A percentile compares a stretch with the other conserved stretches of the same genome.
These are phyloP conservation scores for Agrypnia vestita DNA, from an alignment of 1,140 invertebrate genomes.

Conservation along the genomic window DNA sequence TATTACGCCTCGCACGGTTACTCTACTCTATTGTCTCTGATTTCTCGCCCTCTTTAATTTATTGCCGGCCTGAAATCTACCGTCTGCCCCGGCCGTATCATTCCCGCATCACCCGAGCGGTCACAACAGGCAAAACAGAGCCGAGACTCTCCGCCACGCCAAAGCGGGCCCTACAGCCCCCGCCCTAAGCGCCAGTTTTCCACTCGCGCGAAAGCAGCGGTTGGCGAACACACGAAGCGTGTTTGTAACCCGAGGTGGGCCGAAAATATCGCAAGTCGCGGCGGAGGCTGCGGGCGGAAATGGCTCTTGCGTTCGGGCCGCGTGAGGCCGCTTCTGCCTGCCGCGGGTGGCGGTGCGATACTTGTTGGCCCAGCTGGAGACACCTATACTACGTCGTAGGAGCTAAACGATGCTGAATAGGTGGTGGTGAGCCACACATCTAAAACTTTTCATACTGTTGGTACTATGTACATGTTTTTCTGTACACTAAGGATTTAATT, in stretches of 20 bases:
- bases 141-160: not conserved
- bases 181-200: constrained; percentile 20
- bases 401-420: constrained; percentile 20
- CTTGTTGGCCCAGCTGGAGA: constrained; percentile 7
- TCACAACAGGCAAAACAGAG: constrained; percentile 4
- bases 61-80: constrained; percentile 15
- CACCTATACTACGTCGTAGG: not conserved
- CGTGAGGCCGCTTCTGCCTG: not conserved
- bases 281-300: not conserved
- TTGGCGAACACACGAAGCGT: not conserved
- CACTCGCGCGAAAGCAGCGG: not conserved
- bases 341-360: not conserved
- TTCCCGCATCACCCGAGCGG: constrained; percentile 16
- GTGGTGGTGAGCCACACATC: not conserved
- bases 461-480: no score
- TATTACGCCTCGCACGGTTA: not conserved
- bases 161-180: not conserved
- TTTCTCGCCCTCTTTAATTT: constrained; percentile 34
- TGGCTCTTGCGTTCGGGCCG: not conserved
- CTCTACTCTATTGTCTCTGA: constrained; percentile 10
- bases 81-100: constrained; percentile 15
- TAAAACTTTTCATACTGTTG: no score
- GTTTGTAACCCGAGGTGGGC: constrained; percentile 6
- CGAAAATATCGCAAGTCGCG: not conserved
- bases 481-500: no score